A percentile compares a stretch with the other conserved stretches of the same genome.
Conservation (phyloP, 1,140 invertebrate species). For the Eciton burchellii region DNA sequence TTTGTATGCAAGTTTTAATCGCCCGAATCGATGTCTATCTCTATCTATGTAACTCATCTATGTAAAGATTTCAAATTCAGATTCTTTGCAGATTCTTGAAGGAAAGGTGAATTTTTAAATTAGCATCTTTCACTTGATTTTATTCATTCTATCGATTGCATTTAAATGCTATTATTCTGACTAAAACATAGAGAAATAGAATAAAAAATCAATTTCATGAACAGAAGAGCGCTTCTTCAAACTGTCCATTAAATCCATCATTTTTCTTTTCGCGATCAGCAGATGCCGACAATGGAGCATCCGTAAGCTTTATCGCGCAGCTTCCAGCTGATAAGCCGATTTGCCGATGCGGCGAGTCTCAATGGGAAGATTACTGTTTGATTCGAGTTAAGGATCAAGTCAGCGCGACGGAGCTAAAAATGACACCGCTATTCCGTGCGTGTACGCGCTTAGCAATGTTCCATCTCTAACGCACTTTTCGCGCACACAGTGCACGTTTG, state of each 20-base stretch:
- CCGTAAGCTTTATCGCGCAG: not conserved
- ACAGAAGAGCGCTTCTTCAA: too few species aligned
- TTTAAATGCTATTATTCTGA: too few species aligned
- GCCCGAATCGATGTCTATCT: too few species aligned
- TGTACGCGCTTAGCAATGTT: not conserved
- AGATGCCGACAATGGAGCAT: constrained; percentile 3
- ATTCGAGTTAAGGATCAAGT: constrained; percentile 48
- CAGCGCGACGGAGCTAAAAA: not conserved
- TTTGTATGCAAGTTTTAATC: too few species aligned
- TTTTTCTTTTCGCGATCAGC: not conserved
- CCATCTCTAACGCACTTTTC: constrained; percentile 26
- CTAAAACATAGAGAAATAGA: too few species aligned
- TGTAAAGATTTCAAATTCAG: too few species aligned
- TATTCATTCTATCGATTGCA: too few species aligned
- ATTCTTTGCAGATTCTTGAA: too few species aligned
- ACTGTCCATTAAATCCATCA: constrained; percentile 7
- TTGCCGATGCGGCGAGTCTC: constrained; percentile 12
- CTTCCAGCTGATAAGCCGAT: constrained; percentile 31
- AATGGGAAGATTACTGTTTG: constrained; percentile 43
- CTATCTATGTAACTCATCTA: too few species aligned
- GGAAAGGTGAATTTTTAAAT: too few species aligned
- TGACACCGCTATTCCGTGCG: not conserved
- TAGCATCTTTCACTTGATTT: too few species aligned
- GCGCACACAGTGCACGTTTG: constrained; percentile 19
- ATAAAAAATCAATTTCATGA: not conserved